Conservation (phyloP, 2,888 invertebrate genomes). For the Branchipolynoe longqiensis region DNA sequence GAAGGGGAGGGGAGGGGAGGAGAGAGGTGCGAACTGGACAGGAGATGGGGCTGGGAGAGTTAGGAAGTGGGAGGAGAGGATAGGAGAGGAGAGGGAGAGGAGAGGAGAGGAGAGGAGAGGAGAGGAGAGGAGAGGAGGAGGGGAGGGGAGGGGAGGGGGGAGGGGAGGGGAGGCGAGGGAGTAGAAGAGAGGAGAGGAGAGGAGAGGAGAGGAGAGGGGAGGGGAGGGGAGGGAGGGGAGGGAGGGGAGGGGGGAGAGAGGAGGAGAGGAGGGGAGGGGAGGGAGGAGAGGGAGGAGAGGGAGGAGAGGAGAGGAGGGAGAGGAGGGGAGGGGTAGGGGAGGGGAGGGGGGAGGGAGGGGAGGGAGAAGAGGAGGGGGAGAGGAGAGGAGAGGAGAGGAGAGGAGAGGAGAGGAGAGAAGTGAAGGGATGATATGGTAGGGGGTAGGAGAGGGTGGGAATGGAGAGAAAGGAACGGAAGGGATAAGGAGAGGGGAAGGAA, state of each 20-base stretch:
- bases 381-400: background rate
- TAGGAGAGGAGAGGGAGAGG: no score
- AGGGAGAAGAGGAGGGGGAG: background rate
- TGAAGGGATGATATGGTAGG: no score
- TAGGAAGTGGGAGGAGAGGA: no score
- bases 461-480: no score
- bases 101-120: no score
- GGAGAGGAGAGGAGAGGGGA: background rate
- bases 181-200: background rate
- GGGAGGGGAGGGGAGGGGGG: background rate
- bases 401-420: background rate
- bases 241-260: conserved; percentile 8
- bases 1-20: no score
- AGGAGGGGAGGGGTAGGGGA: conserved; percentile 6
- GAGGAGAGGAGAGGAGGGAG: background rate
- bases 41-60: no score
- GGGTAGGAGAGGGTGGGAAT: no score
- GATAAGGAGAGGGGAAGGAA: no score
- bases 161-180: background rate
- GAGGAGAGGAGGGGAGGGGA: background rate
- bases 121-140: background rate
- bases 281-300: background rate
- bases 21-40: no score
- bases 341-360: background rate
- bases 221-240: conserved; percentile 6